Conservation (phyloP, 2,113 vertebrate species). For the Arizona elegans region DNA sequence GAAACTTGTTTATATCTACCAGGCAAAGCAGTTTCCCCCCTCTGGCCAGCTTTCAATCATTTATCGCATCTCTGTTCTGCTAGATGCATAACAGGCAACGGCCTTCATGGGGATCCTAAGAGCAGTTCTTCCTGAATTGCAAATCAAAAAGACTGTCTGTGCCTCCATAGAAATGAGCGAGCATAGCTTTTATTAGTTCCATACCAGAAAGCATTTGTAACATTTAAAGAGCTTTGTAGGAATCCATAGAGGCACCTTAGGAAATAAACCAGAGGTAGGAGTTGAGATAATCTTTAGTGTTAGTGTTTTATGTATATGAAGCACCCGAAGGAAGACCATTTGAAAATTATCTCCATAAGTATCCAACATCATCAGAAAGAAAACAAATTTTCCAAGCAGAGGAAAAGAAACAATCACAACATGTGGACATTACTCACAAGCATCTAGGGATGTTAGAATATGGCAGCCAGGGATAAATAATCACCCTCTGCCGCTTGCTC, state of each 20-base stretch:
- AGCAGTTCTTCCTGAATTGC: background rate
- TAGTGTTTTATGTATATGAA: background rate
- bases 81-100: background rate
- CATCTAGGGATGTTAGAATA: background rate
- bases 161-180: background rate
- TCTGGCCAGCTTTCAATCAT: background rate
- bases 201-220: background rate
- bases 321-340: background rate
- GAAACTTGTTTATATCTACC: background rate
- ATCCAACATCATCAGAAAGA: background rate
- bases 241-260: background rate
- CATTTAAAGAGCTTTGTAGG: background rate
- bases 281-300: background rate
- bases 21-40: background rate
- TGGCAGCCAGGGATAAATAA: background rate
- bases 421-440: background rate
- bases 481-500: background rate
- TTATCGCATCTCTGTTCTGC: background rate
- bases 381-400: background rate
- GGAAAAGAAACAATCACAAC: background rate
- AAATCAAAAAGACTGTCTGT: background rate
- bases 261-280: background rate
- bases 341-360: background rate
- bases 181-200: background rate
- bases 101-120: background rate